Evolutionary conservation across 2,113 vertebrate species (phyloP), one percentile per base, ranked within the genome.

Genomic region (Leucopsar rothschildi): DNA sequence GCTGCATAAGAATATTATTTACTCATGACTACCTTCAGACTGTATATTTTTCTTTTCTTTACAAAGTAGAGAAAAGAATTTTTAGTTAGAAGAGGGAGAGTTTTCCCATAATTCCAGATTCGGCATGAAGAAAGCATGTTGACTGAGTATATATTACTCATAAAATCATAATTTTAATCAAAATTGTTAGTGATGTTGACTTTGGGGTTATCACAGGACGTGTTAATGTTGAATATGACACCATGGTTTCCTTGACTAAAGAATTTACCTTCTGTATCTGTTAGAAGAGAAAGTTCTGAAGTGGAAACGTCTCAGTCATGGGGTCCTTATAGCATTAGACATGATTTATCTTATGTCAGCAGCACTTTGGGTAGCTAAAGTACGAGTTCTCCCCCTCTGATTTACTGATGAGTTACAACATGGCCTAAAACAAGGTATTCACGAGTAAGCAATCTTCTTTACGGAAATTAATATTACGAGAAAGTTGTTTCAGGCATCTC

Each of bases 271-370:
- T 94, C 89, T 60, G 22, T 73, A 61, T 89, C 63, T 40, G 29
- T 91, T 71, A 24, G 65, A 53, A 86, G 39, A 92, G 57, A 55
- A 89, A 83, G 49, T 92, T 92, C 15, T 21, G 53, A 82, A 81
- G n/a, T 19, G 49, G 69, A 93, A 94, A 88, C 17, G 91, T 86
- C 72, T 52, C 24, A 42, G 60, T 90, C 66, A 86, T 66, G 11
- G 33, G 29, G 44, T 29, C 53, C 75, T 94, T 86, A 61, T n/a
- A 91, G 45, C 81, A 72, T 70, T 65, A 96, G 76, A 90, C 31
- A 88, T 49, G 83, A 96, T 95, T 91, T 92, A 91, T 97, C 92
- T 95, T 86, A 60, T 89, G 94, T 97, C 96, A 95, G 85, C 25
- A 80, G 53, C 93, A 88, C 71, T 66, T 81, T 79, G 86, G 91